Evolutionary conservation across 2,113 vertebrate species (phyloP).

Genomic region (Austrofundulus limnaeus): DNA sequence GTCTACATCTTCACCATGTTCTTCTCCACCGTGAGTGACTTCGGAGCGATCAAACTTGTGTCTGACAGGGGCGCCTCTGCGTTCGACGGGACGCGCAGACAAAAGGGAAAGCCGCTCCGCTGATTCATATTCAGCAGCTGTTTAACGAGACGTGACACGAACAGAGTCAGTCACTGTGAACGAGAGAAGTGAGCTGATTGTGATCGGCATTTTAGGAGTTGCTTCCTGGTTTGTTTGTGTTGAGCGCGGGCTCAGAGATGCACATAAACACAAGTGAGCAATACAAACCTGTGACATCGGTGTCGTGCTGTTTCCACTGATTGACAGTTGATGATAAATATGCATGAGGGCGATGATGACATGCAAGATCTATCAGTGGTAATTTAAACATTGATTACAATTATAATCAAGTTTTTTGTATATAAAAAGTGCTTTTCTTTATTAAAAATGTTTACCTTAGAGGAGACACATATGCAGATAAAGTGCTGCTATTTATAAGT

Average conservation of each 20-base stretch:
- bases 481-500: too few relatives aligned
- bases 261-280: neutral
- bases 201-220: neutral
- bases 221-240: neutral
- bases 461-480: too few relatives aligned
- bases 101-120: neutral
- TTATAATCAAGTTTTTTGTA: neutral
- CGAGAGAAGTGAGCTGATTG: neutral
- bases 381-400: neutral
- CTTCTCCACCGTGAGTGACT: constrained; percentile 91
- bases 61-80: neutral
- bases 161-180: neutral
- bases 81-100: neutral
- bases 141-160: neutral
- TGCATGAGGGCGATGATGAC: neutral
- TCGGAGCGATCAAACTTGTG: neutral
- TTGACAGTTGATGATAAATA: neutral
- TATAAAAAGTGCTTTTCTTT: neutral
- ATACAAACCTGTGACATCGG: neutral
- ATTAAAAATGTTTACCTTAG: too few relatives aligned
- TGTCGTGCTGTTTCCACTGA: neutral
- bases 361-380: neutral
- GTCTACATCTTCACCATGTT: constrained; percentile 99
- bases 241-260: neutral
- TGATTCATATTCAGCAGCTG: neutral